These are phyloP conservation scores for Climacteris rufus DNA, from an alignment of 2,113 vertebrate species.

Conservation along the genomic window DNA sequence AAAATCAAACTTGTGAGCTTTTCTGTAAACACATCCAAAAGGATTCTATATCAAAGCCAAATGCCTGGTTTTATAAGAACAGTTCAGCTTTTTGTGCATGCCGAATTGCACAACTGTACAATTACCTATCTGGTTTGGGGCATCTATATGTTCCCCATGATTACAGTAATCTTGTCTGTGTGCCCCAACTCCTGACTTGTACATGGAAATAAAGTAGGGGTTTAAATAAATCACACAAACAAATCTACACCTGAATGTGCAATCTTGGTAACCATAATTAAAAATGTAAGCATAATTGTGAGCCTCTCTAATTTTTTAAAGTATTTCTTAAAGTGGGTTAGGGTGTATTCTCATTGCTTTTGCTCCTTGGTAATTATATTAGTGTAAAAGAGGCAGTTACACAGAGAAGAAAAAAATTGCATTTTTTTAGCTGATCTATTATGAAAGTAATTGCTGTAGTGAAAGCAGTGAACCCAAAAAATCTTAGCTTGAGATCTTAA, in stretches of 20 bases:
- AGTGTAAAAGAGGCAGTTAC: not conserved
- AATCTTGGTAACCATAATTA: not conserved
- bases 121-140: not conserved
- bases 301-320: not conserved
- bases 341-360: not conserved
- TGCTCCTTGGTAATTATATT: not conserved
- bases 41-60: not conserved
- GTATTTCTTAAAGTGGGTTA: not conserved
- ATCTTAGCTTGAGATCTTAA: not conserved
- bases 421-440: not conserved
- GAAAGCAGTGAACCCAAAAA: not conserved
- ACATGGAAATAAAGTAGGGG: not conserved
- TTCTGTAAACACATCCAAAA: not conserved
- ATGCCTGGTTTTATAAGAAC: not conserved
- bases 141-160: not conserved
- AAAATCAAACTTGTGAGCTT: not conserved
- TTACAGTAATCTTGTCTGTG: not conserved
- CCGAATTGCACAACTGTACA: not conserved
- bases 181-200: not conserved
- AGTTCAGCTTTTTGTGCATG: not conserved
- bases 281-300: not conserved
- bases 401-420: not conserved
- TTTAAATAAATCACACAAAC: not conserved
- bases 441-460: not conserved
- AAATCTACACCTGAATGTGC: not conserved